phyloP scores from a whole-genome alignment of 2,888 invertebrate species.

The Halictus quadricinctus region DNA sequence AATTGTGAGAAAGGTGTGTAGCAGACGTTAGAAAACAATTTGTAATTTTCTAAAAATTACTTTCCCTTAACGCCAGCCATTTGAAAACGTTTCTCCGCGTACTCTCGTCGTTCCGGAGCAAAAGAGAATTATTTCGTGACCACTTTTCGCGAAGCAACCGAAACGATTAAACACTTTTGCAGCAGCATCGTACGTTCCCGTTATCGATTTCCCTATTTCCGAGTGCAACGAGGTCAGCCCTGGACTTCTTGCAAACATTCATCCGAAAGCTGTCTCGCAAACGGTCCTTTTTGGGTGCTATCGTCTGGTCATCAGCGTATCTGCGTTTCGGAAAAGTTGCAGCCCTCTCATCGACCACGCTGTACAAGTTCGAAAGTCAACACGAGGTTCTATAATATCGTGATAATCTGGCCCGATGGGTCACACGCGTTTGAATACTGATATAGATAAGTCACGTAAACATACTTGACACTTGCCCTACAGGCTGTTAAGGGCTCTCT shows the following conservation, averaged over 20 bases:
- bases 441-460: constrained; percentile 65
- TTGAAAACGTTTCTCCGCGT: neutral
- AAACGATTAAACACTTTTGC: neutral
- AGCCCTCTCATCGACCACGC: neutral
- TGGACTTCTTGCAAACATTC: neutral
- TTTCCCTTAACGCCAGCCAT: neutral
- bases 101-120: no score
- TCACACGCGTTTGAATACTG: constrained; percentile 66
- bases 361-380: constrained; percentile 64
- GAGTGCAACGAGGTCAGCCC: neutral
- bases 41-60: no score
- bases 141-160: neutral
- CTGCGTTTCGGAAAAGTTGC: neutral
- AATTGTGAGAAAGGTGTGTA: no score
- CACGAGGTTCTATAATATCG: constrained; percentile 61
- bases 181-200: neutral
- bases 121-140: neutral
- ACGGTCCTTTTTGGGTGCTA: neutral
- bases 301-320: neutral
- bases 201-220: neutral
- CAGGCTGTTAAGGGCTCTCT: constrained; percentile 42
- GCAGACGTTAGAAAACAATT: no score
- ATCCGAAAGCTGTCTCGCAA: neutral
- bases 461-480: constrained; percentile 53
- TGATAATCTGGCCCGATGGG: constrained; percentile 74